phyloP scores from a whole-genome alignment of 2,888 invertebrate genomes.

The Blera fallax region DNA sequence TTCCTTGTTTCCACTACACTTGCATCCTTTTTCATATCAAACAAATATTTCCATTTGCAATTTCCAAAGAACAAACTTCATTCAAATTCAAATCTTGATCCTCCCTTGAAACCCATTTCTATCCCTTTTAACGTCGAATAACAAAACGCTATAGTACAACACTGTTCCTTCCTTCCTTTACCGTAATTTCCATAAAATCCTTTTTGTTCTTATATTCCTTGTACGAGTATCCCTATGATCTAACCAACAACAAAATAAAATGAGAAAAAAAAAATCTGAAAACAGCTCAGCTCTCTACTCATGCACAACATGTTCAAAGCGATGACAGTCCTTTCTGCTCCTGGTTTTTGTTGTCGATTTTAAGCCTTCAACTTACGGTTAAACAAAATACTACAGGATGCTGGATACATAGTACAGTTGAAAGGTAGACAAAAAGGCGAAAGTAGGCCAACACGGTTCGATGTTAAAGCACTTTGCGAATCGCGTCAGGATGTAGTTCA shows the following conservation, averaged over 20 bases:
- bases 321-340: background rate
- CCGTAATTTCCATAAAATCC: background rate
- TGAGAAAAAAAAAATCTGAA: background rate
- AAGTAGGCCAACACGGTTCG: background rate
- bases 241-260: background rate
- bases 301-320: background rate
- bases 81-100: too few relatives aligned
- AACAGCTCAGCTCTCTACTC: background rate
- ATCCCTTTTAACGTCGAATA: too few relatives aligned
- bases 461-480: background rate
- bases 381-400: background rate
- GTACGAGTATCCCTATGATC: background rate
- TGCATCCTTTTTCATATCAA: too few relatives aligned
- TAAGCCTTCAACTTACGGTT: background rate
- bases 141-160: background rate
- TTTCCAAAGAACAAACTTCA: too few relatives aligned
- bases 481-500: background rate
- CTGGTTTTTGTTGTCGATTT: background rate
- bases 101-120: too few relatives aligned
- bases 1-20: too few relatives aligned
- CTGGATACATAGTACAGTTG: background rate
- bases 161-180: background rate
- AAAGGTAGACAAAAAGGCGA: background rate
- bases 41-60: too few relatives aligned
- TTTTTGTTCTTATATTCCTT: background rate